Base-by-base conservation (phyloP, 1,140 invertebrate species). In the Cyclargus thomasi region DNA sequence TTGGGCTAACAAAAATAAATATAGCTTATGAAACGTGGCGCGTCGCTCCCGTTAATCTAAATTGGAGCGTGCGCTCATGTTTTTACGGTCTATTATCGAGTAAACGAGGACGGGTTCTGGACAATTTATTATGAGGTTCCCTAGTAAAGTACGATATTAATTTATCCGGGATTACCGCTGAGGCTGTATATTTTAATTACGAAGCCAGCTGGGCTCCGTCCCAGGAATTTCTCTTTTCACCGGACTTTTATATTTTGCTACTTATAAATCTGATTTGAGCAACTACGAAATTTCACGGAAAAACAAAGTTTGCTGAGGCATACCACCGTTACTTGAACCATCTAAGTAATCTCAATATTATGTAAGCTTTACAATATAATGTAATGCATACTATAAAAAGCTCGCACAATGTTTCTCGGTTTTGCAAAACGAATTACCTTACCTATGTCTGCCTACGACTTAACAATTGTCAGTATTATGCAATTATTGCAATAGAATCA, bases 1-100 rank as follows among this genome's bases (percentile, higher is more conserved):
- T 79, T 85, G 75, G 83, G 83, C 82, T 86, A 81, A 79, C 85
- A 83, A 87, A 87, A 88, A 90, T 90, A 88, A 90, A 90, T 88
- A 89, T 80, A 85, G 83, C 86, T 85, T 85, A 86, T 78, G 85
- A 81, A 88, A 86, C 81, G 83, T 75, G 83, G 87, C 55, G 47
- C 63, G 36, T 53, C 22, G 21, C 16, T 20, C 4, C 8, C 18
- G 14, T 53, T 53, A 8, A 14, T 0, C 1, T 29, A 80, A 77
- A 80, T 80, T 85, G 62, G 75, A 72, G 73, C 68, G 65, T 83
- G 80, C 76, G 69, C 69, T 68, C 65, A 74, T 70, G 67, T 36
- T n/a, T 47, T 69, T 82, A 88, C 82, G 82, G 79, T 70, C 75
- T 73, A 70, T 82, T 86, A 83, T 88, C 23, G 78, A 68, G 63